Base-by-base conservation (phyloP, 2,888 invertebrate species). In the Dynastes tityus region DNA sequence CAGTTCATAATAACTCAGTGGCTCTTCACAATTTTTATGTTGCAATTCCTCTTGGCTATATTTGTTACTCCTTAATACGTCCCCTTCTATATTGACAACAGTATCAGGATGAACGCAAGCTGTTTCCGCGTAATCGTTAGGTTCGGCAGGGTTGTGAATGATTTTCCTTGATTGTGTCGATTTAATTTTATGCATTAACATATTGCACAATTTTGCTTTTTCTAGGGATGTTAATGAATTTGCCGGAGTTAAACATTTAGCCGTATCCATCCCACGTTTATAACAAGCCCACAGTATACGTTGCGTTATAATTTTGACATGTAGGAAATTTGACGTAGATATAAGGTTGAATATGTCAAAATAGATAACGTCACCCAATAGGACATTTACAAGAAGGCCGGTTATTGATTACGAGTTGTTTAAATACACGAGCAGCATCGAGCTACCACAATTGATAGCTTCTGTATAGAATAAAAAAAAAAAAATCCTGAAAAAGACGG, bases 181-280 rank as follows among this genome's bases (percentile, higher is more conserved):
- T 68, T 58, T 76, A 40, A 76, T 76, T 61, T 68, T 65, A 40
- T 76, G 68, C 65, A 76, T 55, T 55, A 76, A 58, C 37, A 55
- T 76, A 32, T 55, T 76, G 27, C 76, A 76, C 16, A 76, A 45
- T 61, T 76, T 76, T 32, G 76, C 76, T 29, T 76, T 67, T 76
- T 76, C 76, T 37, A 76, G 22, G 6, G 76, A 76, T 13, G 76
- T 68, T 68, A 76, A 45, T 2, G 76, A 76, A 58, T 76, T 76
- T 40, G 68, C 76, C 1, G 76, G 76, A 5, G 76, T 76, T 22
- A 64, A 45, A 58, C 76, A 76, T 55, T 45, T 64, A 1, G 61
- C 16, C 37, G 27, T n/a, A 58, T 76, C 68, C 76, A 76, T 76
- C 27, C 27, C 51, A 51, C 5, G 9, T 68, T 40, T 65, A 6